Evolutionary conservation across 2,797 vertebrate genomes (phyloP).

Genomic region (Rhincodon typus): DNA sequence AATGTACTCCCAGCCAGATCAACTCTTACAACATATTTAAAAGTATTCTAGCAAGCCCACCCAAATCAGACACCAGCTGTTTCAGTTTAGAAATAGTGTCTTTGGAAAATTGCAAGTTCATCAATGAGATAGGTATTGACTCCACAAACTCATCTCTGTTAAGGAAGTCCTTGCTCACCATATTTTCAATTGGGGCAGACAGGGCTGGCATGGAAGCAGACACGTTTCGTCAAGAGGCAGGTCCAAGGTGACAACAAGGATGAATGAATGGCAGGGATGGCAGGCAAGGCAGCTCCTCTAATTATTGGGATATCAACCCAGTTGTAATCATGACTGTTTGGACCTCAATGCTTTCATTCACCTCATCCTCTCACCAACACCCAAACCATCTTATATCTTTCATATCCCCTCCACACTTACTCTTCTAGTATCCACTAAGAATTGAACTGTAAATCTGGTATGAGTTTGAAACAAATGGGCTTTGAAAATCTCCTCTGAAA

Average conservation of each 20-base stretch:
- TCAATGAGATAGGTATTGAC: background rate
- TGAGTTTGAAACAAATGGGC: too few species aligned
- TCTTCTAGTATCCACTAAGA: background rate
- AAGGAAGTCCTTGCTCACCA: background rate
- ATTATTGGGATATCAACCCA: background rate
- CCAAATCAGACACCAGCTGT: background rate
- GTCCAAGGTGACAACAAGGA: background rate
- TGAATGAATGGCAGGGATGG: too few species aligned
- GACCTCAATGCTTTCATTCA: too few species aligned
- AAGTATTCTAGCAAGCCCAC: background rate
- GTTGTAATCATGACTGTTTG: background rate
- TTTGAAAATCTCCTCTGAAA: too few species aligned
- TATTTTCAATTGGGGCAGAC: background rate
- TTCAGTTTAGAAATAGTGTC: background rate
- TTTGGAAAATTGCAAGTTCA: background rate
- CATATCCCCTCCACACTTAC: too few species aligned
- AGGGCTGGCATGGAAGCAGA: too few species aligned
- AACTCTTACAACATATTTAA: background rate
- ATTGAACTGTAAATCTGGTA: too few species aligned
- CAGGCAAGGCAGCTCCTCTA: background rate
- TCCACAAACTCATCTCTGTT: background rate
- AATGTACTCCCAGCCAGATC: background rate
- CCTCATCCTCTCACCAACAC: background rate
- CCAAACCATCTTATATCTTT: background rate
- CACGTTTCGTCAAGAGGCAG: background rate